Evolutionary conservation across 2,888 invertebrate species (phyloP).

Genomic region (Drosophila heteroneura): DNA sequence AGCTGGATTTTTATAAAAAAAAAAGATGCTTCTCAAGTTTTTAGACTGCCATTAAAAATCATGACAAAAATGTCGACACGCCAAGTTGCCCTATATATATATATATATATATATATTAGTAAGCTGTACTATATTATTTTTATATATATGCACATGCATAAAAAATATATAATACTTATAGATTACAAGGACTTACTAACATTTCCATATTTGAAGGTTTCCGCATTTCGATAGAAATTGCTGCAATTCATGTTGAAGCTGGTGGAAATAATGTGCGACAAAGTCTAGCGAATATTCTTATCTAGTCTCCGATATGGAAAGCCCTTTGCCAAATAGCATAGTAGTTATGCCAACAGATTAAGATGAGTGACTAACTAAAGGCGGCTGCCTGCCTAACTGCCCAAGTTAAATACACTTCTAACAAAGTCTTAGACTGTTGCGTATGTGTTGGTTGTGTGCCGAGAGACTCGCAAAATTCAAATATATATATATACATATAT

Average conservation of each 20-base stretch:
- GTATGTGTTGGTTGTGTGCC: background rate
- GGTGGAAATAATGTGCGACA: constrained; percentile 2
- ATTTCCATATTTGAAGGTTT: background rate
- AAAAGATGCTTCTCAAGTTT: too few relatives aligned
- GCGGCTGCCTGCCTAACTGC: constrained; percentile 16
- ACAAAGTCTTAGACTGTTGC: background rate
- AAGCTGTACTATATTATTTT: background rate
- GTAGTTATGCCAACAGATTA: constrained; percentile 47
- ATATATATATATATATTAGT: background rate
- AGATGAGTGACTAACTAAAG: constrained; percentile 38
- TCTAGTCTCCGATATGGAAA: constrained; percentile 22
- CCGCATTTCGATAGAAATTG: background rate
- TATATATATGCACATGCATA: background rate
- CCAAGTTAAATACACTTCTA: constrained; percentile 1
- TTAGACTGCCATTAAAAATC: too few relatives aligned
- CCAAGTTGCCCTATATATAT: background rate
- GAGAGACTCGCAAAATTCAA: background rate
- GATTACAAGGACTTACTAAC: background rate
- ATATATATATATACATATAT: background rate
- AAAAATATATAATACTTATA: background rate
- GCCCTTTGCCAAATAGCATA: constrained; percentile 37
- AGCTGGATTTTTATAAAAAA: too few relatives aligned
- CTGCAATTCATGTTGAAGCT: constrained; percentile 5
- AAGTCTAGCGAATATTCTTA: constrained; percentile 7
- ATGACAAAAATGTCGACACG: background rate